Evolutionary conservation across 2,888 invertebrate species (phyloP).

Genomic region (Gandaritis pyraliata): DNA sequence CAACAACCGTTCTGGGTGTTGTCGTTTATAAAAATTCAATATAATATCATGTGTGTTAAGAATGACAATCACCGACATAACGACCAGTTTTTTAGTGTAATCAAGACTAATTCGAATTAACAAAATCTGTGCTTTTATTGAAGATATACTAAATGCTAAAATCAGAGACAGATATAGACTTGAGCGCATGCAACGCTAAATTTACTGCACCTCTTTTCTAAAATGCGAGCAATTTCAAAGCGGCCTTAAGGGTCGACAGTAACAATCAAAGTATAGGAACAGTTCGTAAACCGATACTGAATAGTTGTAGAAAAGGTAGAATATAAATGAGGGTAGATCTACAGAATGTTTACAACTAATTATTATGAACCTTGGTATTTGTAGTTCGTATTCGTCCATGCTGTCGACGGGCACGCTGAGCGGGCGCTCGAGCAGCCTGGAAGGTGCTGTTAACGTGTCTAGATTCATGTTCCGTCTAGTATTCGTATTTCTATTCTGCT

Average conservation of each 20-base stretch:
- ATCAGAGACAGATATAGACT: too few species aligned
- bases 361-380: conserved; percentile 92
- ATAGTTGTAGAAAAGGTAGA: neutral
- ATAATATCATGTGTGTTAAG: too few species aligned
- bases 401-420: conserved; percentile 94
- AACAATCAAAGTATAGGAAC: too few species aligned
- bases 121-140: too few species aligned
- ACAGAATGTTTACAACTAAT: conserved; percentile 8
- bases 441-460: conserved; percentile 89
- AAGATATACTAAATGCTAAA: too few species aligned
- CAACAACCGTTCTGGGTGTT: too few species aligned
- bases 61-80: too few species aligned
- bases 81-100: too few species aligned
- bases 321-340: neutral
- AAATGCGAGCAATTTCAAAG: neutral
- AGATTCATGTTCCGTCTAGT: conserved; percentile 64
- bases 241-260: neutral
- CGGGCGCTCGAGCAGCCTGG: conserved; percentile 92
- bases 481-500: conserved; percentile 54
- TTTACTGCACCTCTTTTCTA: too few species aligned
- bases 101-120: too few species aligned
- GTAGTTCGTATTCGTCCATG: conserved; percentile 95
- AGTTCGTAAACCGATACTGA: neutral
- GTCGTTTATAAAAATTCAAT: too few species aligned
- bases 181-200: too few species aligned